A percentile compares a stretch with the other conserved stretches of the same genome.
These are phyloP conservation scores for Pleuronectes platessa DNA, from an alignment of 2,113 vertebrate species.

Conservation along the genomic window DNA sequence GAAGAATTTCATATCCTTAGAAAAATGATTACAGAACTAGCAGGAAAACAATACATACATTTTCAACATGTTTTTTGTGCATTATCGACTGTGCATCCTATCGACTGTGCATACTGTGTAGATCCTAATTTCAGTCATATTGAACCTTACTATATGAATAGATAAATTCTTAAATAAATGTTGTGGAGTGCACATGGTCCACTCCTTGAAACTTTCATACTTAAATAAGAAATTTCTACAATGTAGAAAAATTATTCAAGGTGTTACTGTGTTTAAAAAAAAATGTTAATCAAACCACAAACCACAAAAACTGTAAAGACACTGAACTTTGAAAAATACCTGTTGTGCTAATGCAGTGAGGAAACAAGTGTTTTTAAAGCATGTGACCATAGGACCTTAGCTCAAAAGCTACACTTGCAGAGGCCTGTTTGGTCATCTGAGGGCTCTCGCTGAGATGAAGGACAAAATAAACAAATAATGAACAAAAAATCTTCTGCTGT, in stretches of 20 bases:
- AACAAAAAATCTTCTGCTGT: not conserved
- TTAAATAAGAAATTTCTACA: no score
- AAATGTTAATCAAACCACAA: no score
- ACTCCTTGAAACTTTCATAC: no score
- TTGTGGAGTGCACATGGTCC: no score
- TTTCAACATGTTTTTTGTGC: no score
- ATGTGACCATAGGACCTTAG: constrained; percentile 6
- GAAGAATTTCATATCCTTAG: not conserved
- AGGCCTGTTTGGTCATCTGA: not conserved
- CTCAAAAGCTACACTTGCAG: not conserved
- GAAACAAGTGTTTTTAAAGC: not conserved
- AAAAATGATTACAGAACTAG: not conserved
- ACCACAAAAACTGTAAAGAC: no score
- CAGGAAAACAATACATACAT: no score
- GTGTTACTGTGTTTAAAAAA: no score
- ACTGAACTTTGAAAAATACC: not conserved
- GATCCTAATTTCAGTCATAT: not conserved
- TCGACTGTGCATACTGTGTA: no score
- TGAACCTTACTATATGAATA: no score
- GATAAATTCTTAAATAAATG: not conserved
- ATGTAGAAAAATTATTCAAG: no score
- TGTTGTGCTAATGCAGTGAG: not conserved
- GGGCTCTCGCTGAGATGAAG: not conserved
- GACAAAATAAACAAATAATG: not conserved
- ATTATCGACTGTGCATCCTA: no score